These are phyloP conservation scores for Mormoops blainvillei DNA, from an alignment of 2,113 vertebrate genomes.

Conservation along the genomic window DNA sequence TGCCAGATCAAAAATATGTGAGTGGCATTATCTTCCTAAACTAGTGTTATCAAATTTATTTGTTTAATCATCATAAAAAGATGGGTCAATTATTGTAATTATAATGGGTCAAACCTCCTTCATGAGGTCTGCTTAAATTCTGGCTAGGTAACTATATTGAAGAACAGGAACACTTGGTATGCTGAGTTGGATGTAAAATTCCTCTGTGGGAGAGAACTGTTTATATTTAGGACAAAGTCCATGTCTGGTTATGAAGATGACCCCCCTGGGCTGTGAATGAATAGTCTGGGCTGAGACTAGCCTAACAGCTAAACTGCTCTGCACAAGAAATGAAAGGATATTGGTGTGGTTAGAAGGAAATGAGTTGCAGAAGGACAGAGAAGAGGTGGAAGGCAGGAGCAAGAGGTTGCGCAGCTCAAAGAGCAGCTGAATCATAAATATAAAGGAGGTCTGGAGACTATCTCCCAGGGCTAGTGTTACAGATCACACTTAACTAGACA, in stretches of 20 bases:
- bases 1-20: neutral
- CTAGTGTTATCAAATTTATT: neutral
- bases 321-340: constrained; percentile 19
- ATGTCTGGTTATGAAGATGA: constrained; percentile 34
- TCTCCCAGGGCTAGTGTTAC: neutral
- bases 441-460: neutral
- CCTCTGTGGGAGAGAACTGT: constrained; percentile 1
- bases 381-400: neutral
- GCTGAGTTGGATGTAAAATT: neutral
- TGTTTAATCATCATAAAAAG: neutral
- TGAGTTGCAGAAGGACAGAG: neutral
- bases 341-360: neutral
- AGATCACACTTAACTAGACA: neutral
- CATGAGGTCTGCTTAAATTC: neutral
- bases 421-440: neutral
- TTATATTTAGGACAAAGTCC: constrained; percentile 40
- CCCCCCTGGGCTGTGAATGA: neutral
- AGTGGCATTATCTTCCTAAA: neutral
- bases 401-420: neutral
- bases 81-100: neutral
- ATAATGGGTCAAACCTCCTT: neutral
- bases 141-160: neutral
- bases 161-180: neutral
- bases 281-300: neutral
- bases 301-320: constrained; percentile 6